phyloP scores from a whole-genome alignment of 1,140 invertebrate species.

The Lasioglossum albipes region DNA sequence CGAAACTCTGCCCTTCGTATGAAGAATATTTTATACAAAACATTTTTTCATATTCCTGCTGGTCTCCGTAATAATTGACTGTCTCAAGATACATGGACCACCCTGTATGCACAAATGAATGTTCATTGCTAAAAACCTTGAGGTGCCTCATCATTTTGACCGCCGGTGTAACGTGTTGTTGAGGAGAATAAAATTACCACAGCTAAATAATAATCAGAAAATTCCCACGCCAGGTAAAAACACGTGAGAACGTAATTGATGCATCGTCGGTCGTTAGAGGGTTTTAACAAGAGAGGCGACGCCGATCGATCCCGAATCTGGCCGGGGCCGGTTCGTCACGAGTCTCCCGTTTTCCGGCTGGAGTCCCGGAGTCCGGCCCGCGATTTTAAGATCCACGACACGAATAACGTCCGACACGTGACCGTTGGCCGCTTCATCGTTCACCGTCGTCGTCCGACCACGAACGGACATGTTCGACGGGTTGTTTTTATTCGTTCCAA shows the following conservation, averaged over 20 bases:
- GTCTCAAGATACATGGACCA: too few species aligned
- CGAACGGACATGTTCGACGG: slow-evolving; percentile 6
- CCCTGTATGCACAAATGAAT: too few species aligned
- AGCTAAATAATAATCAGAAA: too few species aligned
- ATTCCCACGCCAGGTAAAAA: neutral
- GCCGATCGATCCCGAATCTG: slow-evolving; percentile 20
- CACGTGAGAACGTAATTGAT: neutral
- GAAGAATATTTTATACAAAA: too few species aligned
- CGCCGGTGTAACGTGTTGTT: too few species aligned
- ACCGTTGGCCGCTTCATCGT: slow-evolving; percentile 20
- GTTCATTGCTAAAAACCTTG: too few species aligned
- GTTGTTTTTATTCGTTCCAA: slow-evolving; percentile 28
- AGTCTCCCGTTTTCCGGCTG: slow-evolving; percentile 6
- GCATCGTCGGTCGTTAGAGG: neutral
- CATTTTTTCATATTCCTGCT: too few species aligned
- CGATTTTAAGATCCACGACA: slow-evolving; percentile 35
- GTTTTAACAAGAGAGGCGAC: neutral
- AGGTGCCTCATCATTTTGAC: too few species aligned
- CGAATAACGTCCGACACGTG: slow-evolving; percentile 40
- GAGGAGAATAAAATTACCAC: too few species aligned
- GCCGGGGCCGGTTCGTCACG: slow-evolving; percentile 12
- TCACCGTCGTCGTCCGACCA: slow-evolving; percentile 1
- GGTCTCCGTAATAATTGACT: too few species aligned
- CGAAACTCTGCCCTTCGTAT: too few species aligned
- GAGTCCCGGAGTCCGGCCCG: neutral